Conservation (phyloP, 2,113 vertebrate species). For the Lontra canadensis region DNA sequence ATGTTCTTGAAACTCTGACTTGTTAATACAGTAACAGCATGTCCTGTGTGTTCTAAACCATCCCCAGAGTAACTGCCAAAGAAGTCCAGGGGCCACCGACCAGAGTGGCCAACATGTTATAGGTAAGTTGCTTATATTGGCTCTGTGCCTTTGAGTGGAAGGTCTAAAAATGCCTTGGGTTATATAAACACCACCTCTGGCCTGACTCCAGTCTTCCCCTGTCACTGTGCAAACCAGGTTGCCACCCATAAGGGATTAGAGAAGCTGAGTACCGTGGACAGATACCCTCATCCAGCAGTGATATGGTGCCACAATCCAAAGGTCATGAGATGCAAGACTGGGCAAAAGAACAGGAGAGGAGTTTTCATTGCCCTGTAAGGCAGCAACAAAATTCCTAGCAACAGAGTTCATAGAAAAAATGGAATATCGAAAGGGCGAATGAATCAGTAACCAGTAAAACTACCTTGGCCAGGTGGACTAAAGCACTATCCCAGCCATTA, state of each 20-base stretch:
- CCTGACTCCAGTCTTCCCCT: background rate
- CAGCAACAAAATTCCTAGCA: background rate
- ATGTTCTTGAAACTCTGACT: background rate
- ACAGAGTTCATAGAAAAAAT: background rate
- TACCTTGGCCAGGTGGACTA: background rate
- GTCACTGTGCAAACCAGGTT: background rate
- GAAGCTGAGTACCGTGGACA: background rate
- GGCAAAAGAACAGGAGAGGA: background rate
- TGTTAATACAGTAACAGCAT: background rate
- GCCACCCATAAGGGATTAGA: background rate
- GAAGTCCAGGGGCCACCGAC: background rate
- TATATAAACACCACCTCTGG: background rate
- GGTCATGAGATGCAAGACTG: background rate
- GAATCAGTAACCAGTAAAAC: background rate
- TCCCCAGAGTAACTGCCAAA: background rate
- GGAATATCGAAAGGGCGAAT: background rate
- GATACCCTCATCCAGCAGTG: background rate
- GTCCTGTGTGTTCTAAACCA: background rate
- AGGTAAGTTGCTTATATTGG: background rate
- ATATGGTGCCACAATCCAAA: background rate
- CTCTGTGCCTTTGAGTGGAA: background rate
- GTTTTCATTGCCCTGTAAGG: background rate
- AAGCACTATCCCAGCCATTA: background rate
- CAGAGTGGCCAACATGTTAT: background rate
- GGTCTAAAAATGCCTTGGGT: background rate